Evolutionary conservation across 2,113 vertebrate genomes (phyloP), one percentile per base, ranked within the genome.

Genomic region (Psittacula cyanocephala): DNA sequence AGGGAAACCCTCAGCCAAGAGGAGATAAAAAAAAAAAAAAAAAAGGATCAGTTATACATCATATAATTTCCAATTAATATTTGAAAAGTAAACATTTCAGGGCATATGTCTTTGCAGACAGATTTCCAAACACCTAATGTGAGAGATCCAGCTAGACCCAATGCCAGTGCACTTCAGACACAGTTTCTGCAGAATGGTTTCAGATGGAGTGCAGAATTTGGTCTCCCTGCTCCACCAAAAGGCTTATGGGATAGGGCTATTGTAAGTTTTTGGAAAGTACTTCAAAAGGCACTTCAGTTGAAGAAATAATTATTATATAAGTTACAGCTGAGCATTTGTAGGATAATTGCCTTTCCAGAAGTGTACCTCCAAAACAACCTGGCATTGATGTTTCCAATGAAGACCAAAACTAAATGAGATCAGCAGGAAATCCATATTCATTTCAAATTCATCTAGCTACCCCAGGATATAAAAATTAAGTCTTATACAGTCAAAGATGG

Each of bases 341-440:
- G 93, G 81, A 88, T 97, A 97, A 97, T 96, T 93, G 80, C 92
- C 77, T 96, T 97, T 96, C 96, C 96, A 97, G 96, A 97, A 97
- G 64, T 87, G 79, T 88, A 96, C 91, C 93, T 96, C 93, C 91
- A 92, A 91, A 86, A 94, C 88, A 92, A 91, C 94, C 95, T 95
- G 81, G 94, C 94, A 93, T 92, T 77, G 93, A 96, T 97, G 92
- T 93, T 93, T 96, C 96, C 86, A 95, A 74, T 93, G 86, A 91
- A 94, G 94, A 95, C 68, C 64, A 95, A 90, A 94, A 79, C 71
- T 92, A 91, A 92, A 77, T 91, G 81, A 96, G 95, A 96, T 96
- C 95, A 96, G 93, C 88, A 96, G 95, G 88, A 93, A 96, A 95
- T 94, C 79, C 91, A 93, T 80, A 95, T 91, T 95, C 43, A 88